A percentile compares a stretch with the other conserved stretches of the same genome.
Evolutionary conservation across 2,797 vertebrate genomes (phyloP).

Genomic region (Pygocentrus nattereri): DNA sequence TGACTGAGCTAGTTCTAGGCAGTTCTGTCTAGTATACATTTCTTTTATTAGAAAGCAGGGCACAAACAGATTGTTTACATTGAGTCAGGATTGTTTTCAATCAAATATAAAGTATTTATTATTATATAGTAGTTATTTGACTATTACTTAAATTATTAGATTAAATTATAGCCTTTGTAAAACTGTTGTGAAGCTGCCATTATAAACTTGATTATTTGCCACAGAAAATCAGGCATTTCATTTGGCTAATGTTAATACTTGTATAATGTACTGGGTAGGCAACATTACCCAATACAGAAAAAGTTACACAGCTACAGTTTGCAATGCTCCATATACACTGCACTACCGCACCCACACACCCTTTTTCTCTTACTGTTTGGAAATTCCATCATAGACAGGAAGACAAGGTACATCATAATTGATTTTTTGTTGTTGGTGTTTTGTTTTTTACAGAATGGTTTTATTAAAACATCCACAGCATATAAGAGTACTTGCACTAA

Average conservation of each 20-base stretch:
- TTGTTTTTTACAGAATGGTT: neutral
- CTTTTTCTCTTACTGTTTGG: neutral
- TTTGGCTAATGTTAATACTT: too few species aligned
- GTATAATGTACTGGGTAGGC: too few species aligned
- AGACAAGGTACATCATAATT: neutral
- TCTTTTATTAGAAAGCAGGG: too few species aligned
- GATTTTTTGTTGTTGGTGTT: neutral
- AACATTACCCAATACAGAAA: too few species aligned
- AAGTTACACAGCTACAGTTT: neutral
- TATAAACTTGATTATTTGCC: too few species aligned
- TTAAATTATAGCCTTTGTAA: neutral
- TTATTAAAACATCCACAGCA: neutral
- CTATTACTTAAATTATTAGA: neutral
- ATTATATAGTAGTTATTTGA: too few species aligned
- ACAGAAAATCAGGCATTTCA: too few species aligned
- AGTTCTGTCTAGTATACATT: neutral
- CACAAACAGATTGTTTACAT: too few species aligned
- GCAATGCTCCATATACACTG: neutral
- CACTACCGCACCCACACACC: neutral
- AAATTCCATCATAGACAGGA: neutral
- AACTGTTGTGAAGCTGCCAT: neutral
- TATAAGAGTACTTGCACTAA: neutral
- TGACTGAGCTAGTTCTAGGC: neutral
- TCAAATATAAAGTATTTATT: neutral
- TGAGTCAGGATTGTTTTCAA: neutral